A percentile compares a stretch with the other conserved stretches of the same genome.
Conservation (phyloP, 2,797 vertebrate genomes). For the Alcedo atthis region DNA sequence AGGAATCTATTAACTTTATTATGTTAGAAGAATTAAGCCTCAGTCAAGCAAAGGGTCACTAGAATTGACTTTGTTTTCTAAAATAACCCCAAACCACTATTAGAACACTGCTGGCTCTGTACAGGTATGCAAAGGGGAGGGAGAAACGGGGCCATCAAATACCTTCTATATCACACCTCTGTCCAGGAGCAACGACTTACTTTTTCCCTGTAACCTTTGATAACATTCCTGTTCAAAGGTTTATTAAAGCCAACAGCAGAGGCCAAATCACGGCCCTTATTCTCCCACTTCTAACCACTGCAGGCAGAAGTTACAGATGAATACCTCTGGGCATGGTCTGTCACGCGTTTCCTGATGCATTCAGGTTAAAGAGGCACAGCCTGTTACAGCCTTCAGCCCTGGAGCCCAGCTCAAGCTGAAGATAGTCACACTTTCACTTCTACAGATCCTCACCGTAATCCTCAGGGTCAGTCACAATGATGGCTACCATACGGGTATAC, state of each 20-base stretch:
- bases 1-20: slow-evolving; percentile 67
- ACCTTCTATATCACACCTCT: not conserved
- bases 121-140: not conserved
- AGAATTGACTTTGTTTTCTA: not conserved
- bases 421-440: slow-evolving; percentile 12
- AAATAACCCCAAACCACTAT: not conserved
- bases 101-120: not conserved
- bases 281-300: not conserved
- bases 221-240: not conserved
- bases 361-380: slow-evolving; percentile 59
- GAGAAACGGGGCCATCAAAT: not conserved
- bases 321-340: slow-evolving; percentile 70
- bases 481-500: not conserved
- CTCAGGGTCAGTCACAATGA: not conserved
- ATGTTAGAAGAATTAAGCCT: slow-evolving; percentile 70
- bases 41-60: slow-evolving; percentile 58
- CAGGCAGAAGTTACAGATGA: slow-evolving; percentile 58
- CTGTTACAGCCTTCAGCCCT: slow-evolving; percentile 51
- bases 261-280: slow-evolving; percentile 17
- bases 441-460: not conserved
- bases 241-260: slow-evolving; percentile 14
- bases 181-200: not conserved
- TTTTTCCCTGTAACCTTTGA: not conserved
- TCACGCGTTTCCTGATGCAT: slow-evolving; percentile 47
- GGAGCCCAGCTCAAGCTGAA: slow-evolving; percentile 52